Percentiles rank a stretch among this genome's conserved stretches.
Conservation (phyloP, 2,113 vertebrate genomes). For the Corythaeola cristata region DNA sequence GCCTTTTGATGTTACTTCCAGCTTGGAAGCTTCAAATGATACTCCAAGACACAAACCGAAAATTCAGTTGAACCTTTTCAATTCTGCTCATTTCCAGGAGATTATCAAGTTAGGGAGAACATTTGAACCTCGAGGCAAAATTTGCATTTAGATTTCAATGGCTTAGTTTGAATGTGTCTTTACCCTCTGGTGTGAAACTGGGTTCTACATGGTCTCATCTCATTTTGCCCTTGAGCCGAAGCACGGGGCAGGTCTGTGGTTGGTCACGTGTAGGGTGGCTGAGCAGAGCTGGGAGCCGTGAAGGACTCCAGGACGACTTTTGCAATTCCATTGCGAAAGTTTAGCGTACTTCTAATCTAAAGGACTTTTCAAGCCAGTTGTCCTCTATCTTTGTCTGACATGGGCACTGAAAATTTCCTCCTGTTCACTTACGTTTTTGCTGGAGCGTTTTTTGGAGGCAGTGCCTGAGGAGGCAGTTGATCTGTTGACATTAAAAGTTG, state of each 20-base stretch:
- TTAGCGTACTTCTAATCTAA: background rate
- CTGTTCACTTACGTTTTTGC: background rate
- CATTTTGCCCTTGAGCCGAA: background rate
- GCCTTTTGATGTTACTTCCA: background rate
- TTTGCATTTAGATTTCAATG: background rate
- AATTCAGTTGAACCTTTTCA: background rate
- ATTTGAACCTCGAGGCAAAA: background rate
- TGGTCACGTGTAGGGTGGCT: accelerated
- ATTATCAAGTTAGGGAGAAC: background rate
- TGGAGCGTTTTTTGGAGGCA: background rate
- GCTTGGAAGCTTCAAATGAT: background rate
- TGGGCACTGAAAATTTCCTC: background rate
- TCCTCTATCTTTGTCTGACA: background rate
- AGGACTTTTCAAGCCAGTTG: background rate
- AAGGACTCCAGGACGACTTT: background rate
- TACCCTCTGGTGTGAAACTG: background rate
- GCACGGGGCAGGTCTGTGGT: background rate
- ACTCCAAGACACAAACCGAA: background rate
- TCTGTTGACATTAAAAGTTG: background rate
- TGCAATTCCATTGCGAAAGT: background rate
- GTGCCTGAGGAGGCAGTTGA: background rate
- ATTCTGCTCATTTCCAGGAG: background rate
- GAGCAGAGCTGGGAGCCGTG: background rate
- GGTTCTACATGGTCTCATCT: background rate
- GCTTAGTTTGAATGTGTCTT: accelerated